phyloP scores from a whole-genome alignment of 1,140 invertebrate genomes.

The Atta cephalotes region DNA sequence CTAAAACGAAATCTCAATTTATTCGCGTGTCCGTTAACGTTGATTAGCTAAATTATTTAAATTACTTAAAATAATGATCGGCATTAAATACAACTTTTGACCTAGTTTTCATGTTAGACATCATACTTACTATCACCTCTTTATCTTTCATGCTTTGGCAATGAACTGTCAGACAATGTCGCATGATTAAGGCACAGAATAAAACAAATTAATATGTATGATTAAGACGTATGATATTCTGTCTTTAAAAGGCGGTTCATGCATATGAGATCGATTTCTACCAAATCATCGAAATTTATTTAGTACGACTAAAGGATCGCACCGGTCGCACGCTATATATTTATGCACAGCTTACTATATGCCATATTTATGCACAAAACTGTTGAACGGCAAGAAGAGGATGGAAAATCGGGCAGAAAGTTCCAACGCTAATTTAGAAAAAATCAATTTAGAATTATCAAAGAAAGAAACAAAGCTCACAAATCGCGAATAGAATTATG shows the following conservation, averaged over 20 bases:
- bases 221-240: not conserved
- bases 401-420: not conserved
- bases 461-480: not conserved
- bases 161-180: not conserved
- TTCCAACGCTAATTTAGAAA: not conserved
- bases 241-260: not conserved
- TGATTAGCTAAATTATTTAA: not conserved
- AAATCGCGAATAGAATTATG: not conserved
- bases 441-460: not conserved
- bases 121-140: not conserved
- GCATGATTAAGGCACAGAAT: not conserved
- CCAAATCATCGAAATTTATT: not conserved
- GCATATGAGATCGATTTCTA: not conserved
- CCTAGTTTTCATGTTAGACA: not conserved
- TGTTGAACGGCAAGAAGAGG: not conserved
- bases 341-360: not conserved
- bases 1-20: not conserved
- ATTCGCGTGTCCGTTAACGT: not conserved
- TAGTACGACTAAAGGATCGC: not conserved
- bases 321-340: not conserved
- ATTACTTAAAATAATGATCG: not conserved
- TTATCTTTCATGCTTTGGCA: not conserved
- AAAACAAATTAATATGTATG: not conserved
- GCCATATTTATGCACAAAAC: not conserved
- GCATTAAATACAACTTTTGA: not conserved